These are phyloP conservation scores for Abrostola triplasia DNA, from an alignment of 2,888 invertebrate species.

Conservation along the genomic window DNA sequence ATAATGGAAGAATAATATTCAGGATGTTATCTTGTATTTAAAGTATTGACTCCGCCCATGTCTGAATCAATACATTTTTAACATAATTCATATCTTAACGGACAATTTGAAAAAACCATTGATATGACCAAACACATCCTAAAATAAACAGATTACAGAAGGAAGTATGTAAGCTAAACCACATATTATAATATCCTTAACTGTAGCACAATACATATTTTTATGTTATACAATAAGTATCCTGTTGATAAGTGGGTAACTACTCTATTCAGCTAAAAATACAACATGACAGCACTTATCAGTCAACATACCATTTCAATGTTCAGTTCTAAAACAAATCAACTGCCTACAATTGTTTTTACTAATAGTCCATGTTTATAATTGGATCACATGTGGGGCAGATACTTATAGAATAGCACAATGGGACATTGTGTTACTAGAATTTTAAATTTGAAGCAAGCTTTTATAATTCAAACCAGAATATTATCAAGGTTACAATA, in stretches of 20 bases:
- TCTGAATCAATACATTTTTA: slow-evolving; percentile 2
- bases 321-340: slow-evolving; percentile 29
- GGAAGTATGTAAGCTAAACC: slow-evolving; percentile 18
- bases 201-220: not conserved
- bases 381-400: slow-evolving; percentile 5
- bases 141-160: slow-evolving; percentile 10
- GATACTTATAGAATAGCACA: not conserved
- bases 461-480: not conserved
- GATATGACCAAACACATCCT: not conserved
- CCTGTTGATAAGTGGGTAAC: slow-evolving; percentile 40
- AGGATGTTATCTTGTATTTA: not conserved
- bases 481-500: slow-evolving; percentile 5
- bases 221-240: slow-evolving; percentile 27
- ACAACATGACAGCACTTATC: slow-evolving; percentile 32
- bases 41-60: slow-evolving; percentile 9
- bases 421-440: not conserved
- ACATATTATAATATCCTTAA: not conserved
- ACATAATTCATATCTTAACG: not conserved
- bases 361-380: slow-evolving; percentile 4
- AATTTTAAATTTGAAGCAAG: not conserved
- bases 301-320: slow-evolving; percentile 25
- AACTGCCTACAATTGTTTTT: slow-evolving; percentile 3
- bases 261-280: slow-evolving; percentile 33
- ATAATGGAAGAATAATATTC: not conserved
- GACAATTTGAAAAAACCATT: no score